Percentiles rank a stretch among this genome's conserved stretches.
These are phyloP conservation scores for Caenorhabditis elegans DNA, from an alignment of 1,140 invertebrate genomes.

Conservation along the genomic window WBcel235 BX284604.4:10137501-10138000, in stretches of 20 bases:
- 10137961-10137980: neutral
- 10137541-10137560: no score
- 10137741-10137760: neutral
- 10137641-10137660: neutral
- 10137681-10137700: neutral
- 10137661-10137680: neutral
- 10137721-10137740: constrained; percentile 8
- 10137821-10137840: neutral
- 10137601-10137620: no score
- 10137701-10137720: neutral
- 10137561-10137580: no score
- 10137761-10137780: neutral
- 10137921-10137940: neutral
- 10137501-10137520: no score
- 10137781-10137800: neutral
- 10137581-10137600: no score
- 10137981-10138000: neutral
- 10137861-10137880: neutral
- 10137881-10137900: neutral
- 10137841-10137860: neutral
- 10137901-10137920: neutral
- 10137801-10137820: neutral
- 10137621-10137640: neutral
- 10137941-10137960: neutral
- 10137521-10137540: no score